Conservation (phyloP, 2,888 invertebrate genomes). For the Lagria hirta region DNA sequence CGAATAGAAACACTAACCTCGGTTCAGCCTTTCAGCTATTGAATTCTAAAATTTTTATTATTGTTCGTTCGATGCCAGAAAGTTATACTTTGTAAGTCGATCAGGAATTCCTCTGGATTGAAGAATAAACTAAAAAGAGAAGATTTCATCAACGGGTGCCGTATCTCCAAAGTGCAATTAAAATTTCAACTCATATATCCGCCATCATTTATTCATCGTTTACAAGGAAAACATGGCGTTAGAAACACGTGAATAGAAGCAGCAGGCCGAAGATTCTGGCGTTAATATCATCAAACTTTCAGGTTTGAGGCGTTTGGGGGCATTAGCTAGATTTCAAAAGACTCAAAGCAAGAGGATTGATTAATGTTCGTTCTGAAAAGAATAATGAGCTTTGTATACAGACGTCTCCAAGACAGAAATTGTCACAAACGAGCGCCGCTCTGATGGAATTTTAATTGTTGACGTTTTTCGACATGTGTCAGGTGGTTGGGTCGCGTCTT, state of each 20-base stretch:
- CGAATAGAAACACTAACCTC: too few species aligned
- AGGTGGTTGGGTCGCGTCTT: slow-evolving; percentile 28
- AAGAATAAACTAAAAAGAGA: too few species aligned
- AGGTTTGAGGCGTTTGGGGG: slow-evolving; percentile 30
- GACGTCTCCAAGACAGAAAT: slow-evolving; percentile 38
- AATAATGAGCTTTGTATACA: slow-evolving; percentile 46
- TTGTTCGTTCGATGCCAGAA: too few species aligned
- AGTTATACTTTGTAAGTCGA: too few species aligned
- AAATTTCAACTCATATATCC: slow-evolving; percentile 13
- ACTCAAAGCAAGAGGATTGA: slow-evolving; percentile 40
- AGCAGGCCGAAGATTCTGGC: slow-evolving; percentile 21
- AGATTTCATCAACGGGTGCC: too few species aligned
- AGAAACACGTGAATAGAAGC: background rate
- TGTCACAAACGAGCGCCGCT: slow-evolving; percentile 39
- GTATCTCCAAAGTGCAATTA: slow-evolving; percentile 8
- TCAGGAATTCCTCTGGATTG: too few species aligned
- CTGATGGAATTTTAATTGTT: slow-evolving; percentile 47
- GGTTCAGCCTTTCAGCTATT: too few species aligned
- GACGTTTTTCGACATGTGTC: slow-evolving; percentile 36
- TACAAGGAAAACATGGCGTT: slow-evolving; percentile 10
- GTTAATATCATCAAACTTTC: slow-evolving; percentile 33
- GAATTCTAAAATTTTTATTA: too few species aligned
- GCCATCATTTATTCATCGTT: slow-evolving; percentile 13
- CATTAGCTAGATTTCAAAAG: slow-evolving; percentile 34
- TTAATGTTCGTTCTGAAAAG: slow-evolving; percentile 44